Evolutionary conservation across 2,797 vertebrate species (phyloP).

Genomic region (Spea hammondii): DNA sequence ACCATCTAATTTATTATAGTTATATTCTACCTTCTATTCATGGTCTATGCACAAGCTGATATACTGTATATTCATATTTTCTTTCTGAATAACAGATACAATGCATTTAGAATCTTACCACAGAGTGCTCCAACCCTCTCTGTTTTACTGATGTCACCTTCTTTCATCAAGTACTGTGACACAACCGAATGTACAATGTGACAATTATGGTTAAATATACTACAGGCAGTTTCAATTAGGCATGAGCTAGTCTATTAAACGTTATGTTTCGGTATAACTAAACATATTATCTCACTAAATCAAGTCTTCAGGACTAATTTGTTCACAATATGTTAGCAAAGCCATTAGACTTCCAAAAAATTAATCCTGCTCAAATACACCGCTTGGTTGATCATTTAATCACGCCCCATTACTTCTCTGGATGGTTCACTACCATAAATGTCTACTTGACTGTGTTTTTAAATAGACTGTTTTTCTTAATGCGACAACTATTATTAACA

Average conservation of each 20-base stretch:
- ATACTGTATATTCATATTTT: too few relatives aligned
- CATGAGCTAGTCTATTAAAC: slow-evolving; percentile 15
- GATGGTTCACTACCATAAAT: slow-evolving; percentile 14
- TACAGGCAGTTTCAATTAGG: slow-evolving; percentile 14
- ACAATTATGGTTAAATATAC: slow-evolving; percentile 10
- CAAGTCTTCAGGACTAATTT: slow-evolving; percentile 10
- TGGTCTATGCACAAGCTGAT: too few relatives aligned
- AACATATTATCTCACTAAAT: slow-evolving; percentile 28
- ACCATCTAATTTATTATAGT: too few relatives aligned
- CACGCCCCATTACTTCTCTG: slow-evolving; percentile 41
- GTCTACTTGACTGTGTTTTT: slow-evolving; percentile 36
- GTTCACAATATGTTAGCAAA: slow-evolving; percentile 28
- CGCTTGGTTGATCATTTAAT: slow-evolving; percentile 35
- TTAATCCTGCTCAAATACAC: slow-evolving; percentile 34
- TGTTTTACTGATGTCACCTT: neutral
- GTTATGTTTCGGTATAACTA: slow-evolving; percentile 28
- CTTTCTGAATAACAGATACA: too few relatives aligned
- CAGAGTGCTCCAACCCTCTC: neutral
- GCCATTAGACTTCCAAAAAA: slow-evolving; percentile 31
- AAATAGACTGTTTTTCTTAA: slow-evolving; percentile 30
- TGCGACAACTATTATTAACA: slow-evolving; percentile 43
- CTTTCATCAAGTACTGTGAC: neutral
- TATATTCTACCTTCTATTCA: too few relatives aligned
- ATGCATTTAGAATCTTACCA: too few relatives aligned
- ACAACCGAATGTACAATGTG: neutral